Evolutionary conservation across 1,140 invertebrate species (phyloP).

Genomic region (Neotoxoptera formosana): DNA sequence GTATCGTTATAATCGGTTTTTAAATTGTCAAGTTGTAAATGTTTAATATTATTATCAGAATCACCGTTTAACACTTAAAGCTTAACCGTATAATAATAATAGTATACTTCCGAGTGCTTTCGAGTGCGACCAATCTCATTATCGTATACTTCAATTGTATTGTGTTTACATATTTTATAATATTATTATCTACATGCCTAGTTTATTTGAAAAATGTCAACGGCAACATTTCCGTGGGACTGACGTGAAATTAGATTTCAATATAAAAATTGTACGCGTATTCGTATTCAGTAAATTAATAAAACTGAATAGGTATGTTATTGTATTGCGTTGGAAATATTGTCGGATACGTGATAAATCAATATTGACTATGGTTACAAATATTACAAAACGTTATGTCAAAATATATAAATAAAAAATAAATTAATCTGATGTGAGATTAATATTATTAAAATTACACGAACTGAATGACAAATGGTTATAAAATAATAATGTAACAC

Average conservation of each 20-base stretch:
- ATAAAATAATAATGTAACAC: not conserved
- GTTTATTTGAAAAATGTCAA: not conserved
- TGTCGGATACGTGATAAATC: not conserved
- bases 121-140: not conserved
- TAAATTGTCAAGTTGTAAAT: not conserved
- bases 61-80: not conserved
- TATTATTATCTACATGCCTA: not conserved
- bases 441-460: not conserved
- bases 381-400: not conserved
- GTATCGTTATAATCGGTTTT: not conserved
- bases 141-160: not conserved
- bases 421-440: not conserved
- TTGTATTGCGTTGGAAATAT: not conserved
- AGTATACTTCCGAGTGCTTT: not conserved
- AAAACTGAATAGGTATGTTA: not conserved
- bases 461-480: not conserved
- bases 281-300: not conserved
- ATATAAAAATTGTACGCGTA: not conserved
- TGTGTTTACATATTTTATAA: not conserved
- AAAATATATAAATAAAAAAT: not conserved
- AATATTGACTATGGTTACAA: not conserved
- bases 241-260: conserved; percentile 2
- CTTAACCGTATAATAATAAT: not conserved
- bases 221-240: not conserved
- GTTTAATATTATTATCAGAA: not conserved